These are phyloP conservation scores for Diadegma fenestrale DNA, from an alignment of 2,888 invertebrate species.

Conservation along the genomic window DNA sequence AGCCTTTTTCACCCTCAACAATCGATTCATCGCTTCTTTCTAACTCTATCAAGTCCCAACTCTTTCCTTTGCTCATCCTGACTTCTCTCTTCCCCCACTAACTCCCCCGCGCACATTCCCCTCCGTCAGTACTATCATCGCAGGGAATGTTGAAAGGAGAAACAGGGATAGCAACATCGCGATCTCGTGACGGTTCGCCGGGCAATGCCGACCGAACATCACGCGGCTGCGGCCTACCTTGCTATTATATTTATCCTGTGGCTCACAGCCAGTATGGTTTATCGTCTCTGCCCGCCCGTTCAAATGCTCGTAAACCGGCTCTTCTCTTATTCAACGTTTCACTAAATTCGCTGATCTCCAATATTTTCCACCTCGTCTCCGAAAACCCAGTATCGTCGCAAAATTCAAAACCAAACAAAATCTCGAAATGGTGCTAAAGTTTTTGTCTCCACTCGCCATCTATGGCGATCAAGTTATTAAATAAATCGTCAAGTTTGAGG, in stretches of 20 bases:
- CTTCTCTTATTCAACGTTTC: conserved; percentile 39
- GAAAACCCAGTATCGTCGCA: background rate
- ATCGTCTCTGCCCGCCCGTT: conserved; percentile 69
- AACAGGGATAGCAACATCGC: conserved; percentile 26
- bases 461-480: background rate
- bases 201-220: conserved; percentile 84
- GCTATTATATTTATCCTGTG: conserved; percentile 84
- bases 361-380: background rate
- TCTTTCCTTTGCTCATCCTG: conserved; percentile 65
- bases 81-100: conserved; percentile 61
- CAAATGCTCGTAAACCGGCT: conserved; percentile 48
- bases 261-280: conserved; percentile 83
- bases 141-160: conserved; percentile 37
- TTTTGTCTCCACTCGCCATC: background rate
- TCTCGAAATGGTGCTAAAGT: background rate
- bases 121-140: conserved; percentile 65
- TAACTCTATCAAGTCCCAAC: conserved; percentile 62
- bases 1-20: conserved; percentile 27
- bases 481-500: background rate
- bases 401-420: background rate
- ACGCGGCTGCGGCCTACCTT: conserved; percentile 82
- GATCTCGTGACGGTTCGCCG: conserved; percentile 82
- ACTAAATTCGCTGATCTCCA: conserved; percentile 16
- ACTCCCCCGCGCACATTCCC: conserved; percentile 62
- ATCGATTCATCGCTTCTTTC: conserved; percentile 37